Evolutionary conservation across 2,113 vertebrate genomes (phyloP).

Genomic region (Planiliza haematocheilus): DNA sequence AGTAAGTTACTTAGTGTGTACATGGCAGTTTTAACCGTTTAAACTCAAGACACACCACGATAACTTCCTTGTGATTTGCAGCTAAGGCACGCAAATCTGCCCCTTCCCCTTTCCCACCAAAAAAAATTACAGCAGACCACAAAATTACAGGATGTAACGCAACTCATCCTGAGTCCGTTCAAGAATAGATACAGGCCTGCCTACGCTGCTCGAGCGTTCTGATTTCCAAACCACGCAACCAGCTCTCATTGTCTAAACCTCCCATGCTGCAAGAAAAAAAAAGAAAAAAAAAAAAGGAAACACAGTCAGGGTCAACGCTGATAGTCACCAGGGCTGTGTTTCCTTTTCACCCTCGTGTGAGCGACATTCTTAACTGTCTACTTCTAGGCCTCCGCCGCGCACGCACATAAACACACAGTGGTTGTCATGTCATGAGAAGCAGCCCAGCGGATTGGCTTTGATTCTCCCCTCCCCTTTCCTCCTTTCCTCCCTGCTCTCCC

Average conservation of each 20-base stretch:
- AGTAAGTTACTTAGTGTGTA: neutral
- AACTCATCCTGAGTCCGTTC: slow-evolving; percentile 62
- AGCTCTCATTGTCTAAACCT: slow-evolving; percentile 35
- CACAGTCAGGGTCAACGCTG: slow-evolving; percentile 55
- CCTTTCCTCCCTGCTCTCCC: slow-evolving; percentile 65
- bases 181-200: slow-evolving; percentile 67
- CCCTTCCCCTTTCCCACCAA: slow-evolving; percentile 1
- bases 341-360: slow-evolving; percentile 57
- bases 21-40: neutral
- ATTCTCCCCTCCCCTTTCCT: slow-evolving; percentile 71
- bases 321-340: slow-evolving; percentile 62
- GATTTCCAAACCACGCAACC: slow-evolving; percentile 46
- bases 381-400: slow-evolving; percentile 44
- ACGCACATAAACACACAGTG: slow-evolving; percentile 32
- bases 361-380: slow-evolving; percentile 66
- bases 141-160: slow-evolving; percentile 72
- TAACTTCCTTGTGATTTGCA: slow-evolving; percentile 20
- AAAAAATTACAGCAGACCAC: slow-evolving; percentile 48
- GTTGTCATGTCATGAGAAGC: slow-evolving; percentile 69
- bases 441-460: slow-evolving; percentile 72
- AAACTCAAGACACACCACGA: neutral
- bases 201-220: slow-evolving; percentile 43
- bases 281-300: slow-evolving; percentile 39
- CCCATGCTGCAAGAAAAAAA: slow-evolving; percentile 5
- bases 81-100: neutral